Evolutionary conservation across 2,113 vertebrate genomes (phyloP).

Genomic region (Hydropotes inermis): DNA sequence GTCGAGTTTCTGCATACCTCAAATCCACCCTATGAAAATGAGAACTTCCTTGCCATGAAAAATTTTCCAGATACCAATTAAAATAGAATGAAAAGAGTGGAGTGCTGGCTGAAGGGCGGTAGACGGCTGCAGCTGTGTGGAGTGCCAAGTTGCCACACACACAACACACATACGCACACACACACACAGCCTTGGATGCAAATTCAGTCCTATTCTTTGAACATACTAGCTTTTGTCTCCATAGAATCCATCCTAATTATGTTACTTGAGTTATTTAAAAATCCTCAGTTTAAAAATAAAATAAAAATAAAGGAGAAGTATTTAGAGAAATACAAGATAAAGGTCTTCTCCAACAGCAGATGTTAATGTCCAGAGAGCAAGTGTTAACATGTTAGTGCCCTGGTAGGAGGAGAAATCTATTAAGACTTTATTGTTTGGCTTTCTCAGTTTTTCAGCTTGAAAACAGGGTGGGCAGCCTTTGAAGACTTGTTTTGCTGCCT

Average conservation of each 20-base stretch:
- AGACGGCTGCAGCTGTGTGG: not conserved
- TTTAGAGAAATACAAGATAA: not conserved
- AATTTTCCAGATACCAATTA: conserved; percentile 65
- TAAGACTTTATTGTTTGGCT: not conserved
- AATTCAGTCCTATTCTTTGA: not conserved
- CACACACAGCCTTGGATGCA: not conserved
- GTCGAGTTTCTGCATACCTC: conserved; percentile 69
- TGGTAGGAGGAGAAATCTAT: not conserved
- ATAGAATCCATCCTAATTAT: not conserved
- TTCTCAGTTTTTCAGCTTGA: not conserved
- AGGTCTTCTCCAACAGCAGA: not conserved
- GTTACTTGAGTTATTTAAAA: not conserved
- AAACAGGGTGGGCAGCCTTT: not conserved
- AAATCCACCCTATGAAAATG: conserved; percentile 66
- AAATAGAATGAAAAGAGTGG: conserved; percentile 28
- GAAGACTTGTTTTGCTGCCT: not conserved
- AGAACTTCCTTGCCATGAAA: conserved; percentile 50
- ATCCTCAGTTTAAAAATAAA: not conserved
- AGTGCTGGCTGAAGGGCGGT: not conserved
- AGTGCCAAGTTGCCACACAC: not conserved
- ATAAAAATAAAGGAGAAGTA: not conserved
- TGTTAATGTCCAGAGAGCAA: not conserved
- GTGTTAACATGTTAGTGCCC: not conserved
- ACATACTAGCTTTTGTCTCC: not conserved
- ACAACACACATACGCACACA: not conserved